These are phyloP conservation scores for Gnatocerus cornutus DNA, from an alignment of 2,888 invertebrate species.

Conservation along the genomic window DNA sequence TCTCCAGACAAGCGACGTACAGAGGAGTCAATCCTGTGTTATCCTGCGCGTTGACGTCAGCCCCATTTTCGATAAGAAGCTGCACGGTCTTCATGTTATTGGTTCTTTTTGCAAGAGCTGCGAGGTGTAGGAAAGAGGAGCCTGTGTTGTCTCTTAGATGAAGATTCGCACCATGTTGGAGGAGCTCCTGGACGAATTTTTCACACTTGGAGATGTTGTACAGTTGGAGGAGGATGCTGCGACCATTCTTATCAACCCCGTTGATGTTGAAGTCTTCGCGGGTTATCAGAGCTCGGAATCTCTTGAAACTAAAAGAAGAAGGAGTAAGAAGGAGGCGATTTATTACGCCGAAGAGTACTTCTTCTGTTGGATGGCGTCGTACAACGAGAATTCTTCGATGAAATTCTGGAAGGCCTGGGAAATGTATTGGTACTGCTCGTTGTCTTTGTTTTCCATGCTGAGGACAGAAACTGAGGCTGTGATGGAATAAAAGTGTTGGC, in stretches of 20 bases:
- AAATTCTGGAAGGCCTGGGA: not conserved
- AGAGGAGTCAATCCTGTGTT: not conserved
- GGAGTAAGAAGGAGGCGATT: not conserved
- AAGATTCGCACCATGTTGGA: not conserved
- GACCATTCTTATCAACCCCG: not conserved
- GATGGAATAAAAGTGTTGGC: too few species aligned
- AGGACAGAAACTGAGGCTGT: too few species aligned
- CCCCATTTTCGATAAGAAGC: not conserved
- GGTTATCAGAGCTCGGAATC: not conserved
- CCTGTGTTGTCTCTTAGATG: not conserved
- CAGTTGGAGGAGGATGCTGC: not conserved
- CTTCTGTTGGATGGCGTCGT: not conserved
- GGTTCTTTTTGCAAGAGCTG: not conserved
- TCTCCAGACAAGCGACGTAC: not conserved
- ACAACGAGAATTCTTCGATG: not conserved
- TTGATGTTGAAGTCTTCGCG: not conserved
- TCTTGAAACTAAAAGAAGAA: slow-evolving; percentile 5
- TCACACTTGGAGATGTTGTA: not conserved
- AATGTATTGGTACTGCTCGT: too few species aligned
- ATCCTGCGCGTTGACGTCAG: not conserved
- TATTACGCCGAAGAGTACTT: not conserved
- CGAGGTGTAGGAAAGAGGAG: not conserved
- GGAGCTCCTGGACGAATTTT: not conserved
- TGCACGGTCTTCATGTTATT: not conserved
- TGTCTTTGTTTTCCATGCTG: too few species aligned